Evolutionary conservation across 2,888 invertebrate genomes (phyloP), one percentile per base, ranked within the genome.

Genomic region (Pseudococcus jackbeardsleyi): DNA sequence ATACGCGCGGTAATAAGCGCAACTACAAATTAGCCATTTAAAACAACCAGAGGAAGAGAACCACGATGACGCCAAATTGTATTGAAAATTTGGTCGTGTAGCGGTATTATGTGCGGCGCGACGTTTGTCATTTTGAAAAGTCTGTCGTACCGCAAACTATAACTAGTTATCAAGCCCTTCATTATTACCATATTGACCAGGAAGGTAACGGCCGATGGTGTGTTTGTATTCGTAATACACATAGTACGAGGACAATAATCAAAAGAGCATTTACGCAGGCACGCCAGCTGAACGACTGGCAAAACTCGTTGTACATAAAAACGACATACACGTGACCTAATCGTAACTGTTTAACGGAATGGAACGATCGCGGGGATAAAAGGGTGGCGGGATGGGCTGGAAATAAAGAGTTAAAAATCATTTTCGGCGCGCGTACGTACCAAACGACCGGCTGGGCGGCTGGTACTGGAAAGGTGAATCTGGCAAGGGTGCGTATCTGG

Each of bases 121-220:
- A 17, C 72, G 72, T 72, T 72, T 72, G 72, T 72, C 33, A 72
- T 72, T 72, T 72, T 72, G 15, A 17, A 72, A 72, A 72, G 33
- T 33, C 39, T 17, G 17, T 9, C 6, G 72, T 72, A 72, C 72
- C 72, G 72, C 72, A 72, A 72, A 72, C 72, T 72, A 72, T 72
- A 72, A 72, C 72, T 72, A 72, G 72, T 72, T 72, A 72, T 72
- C 72, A 72, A 72, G 72, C 72, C 72, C 33, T 72, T 72, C 72
- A 72, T 72, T 72, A 72, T 72, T 72, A 72, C 72, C 72, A 72
- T 72, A 72, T 72, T 72, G 72, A 72, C 72, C 72, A 72, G 72
- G 33, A 33, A 39, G 72, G 68, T 68, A 68, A 19, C 15, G 26
- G 68, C 17, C 19, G 68, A 19, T 68, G 68, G 72, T 72, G 72